Conservation (phyloP, 1,140 invertebrate species). For the Belonocnema kinseyi region DNA sequence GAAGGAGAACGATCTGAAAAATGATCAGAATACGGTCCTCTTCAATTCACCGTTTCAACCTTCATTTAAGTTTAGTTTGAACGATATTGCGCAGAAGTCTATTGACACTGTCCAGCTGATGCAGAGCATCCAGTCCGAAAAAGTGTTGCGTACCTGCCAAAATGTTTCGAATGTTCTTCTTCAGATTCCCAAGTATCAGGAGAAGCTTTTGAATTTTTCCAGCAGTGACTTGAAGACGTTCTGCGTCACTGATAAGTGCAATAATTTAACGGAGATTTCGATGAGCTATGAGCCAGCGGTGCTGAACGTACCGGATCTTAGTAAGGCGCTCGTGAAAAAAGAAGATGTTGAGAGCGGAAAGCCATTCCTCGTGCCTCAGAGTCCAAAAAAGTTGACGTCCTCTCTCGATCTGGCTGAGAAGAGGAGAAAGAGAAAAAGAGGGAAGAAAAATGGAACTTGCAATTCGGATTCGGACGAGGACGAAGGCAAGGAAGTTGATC, state of each 20-base stretch:
- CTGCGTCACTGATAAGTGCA: slow-evolving; percentile 68
- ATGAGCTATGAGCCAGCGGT: slow-evolving; percentile 66
- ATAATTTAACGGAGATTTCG: slow-evolving; percentile 64
- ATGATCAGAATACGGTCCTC: slow-evolving; percentile 54
- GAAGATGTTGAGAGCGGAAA: slow-evolving; percentile 43
- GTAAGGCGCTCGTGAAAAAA: slow-evolving; percentile 62
- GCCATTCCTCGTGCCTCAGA: slow-evolving; percentile 57
- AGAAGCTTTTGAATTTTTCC: slow-evolving; percentile 69
- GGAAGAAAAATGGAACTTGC: slow-evolving; percentile 54
- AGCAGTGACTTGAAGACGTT: slow-evolving; percentile 59
- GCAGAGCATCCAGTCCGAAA: slow-evolving; percentile 69
- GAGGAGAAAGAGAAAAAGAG: slow-evolving; percentile 64
- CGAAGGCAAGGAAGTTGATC: slow-evolving; percentile 63
- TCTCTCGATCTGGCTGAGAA: slow-evolving; percentile 71
- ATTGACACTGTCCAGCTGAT: slow-evolving; percentile 58
- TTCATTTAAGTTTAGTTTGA: slow-evolving; percentile 61
- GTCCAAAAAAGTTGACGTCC: slow-evolving; percentile 63
- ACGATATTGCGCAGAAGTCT: slow-evolving; percentile 57
- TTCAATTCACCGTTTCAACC: slow-evolving; percentile 61
- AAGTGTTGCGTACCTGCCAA: slow-evolving; percentile 70
- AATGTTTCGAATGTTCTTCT: slow-evolving; percentile 70
- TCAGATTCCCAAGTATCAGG: slow-evolving; percentile 72
- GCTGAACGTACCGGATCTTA: slow-evolving; percentile 71
- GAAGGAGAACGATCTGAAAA: slow-evolving; percentile 49
- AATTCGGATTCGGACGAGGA: slow-evolving; percentile 72